Base-by-base conservation (phyloP, 2,113 vertebrate species). In the Otolemur garnettii region DNA sequence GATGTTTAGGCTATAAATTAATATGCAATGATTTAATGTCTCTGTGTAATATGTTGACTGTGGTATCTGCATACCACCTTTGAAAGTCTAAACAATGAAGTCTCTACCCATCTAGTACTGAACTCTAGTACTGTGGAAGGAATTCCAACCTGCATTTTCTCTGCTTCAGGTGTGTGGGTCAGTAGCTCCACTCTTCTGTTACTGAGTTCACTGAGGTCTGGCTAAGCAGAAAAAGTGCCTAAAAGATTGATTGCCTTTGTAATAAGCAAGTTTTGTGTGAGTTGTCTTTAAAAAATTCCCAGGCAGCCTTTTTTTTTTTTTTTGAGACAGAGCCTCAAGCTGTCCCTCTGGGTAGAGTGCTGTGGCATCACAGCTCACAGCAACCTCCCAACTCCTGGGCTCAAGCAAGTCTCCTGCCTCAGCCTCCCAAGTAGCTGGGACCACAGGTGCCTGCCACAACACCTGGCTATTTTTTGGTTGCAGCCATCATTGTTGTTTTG, bases 191-290 rank as follows among this genome's bases (percentile, higher is more conserved):
- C 2, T 82, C 60, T 87, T 93, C 6, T 55, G 7, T 87, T 75
- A 53, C 19, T 5, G 64, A 53, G 7, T 33, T 87, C 24, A 21
- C 59, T 86, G 21, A 87, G 62, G 24, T 80, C 79, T 87, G 18
- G 50, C 57, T 57, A 82, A 94, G 62, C 42, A 91, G 42, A 74
- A 83, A 89, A 42, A 71, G 55, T 60, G 42, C 83, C 57, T 26
- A 4, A 95, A 95, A 62, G 4, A 82, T 50, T 94, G 57, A 95
- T 62, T 87, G 28, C 33, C 55, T 88, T 88, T 89, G 72, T 85
- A 87, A 84, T 77, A 79, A 95, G 30, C 77, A 92, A 12, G 26
- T 92, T 87, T 94, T 74, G 18, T 92, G 45, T 92, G 13, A 38
- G 21, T 91, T 71, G n/a, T 71, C 18, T 90, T 55, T 28, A 24